Conservation (phyloP, 2,113 vertebrate genomes). For the Prunella fulvescens region DNA sequence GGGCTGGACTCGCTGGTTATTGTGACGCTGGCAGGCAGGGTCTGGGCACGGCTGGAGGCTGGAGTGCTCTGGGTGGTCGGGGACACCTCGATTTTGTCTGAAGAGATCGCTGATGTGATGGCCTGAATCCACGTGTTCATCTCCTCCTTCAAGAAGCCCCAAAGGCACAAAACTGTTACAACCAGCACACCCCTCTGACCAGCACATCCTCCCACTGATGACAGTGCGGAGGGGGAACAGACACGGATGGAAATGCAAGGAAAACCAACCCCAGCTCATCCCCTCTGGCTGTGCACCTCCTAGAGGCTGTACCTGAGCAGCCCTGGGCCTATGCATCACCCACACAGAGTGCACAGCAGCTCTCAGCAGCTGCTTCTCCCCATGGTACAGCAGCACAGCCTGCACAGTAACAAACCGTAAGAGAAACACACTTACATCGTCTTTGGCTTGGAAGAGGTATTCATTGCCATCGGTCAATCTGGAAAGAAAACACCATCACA, state of each 20-base stretch:
- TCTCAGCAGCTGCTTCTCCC: background rate
- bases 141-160: slow-evolving; percentile 84
- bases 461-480: slow-evolving; percentile 93
- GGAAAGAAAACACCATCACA: slow-evolving; percentile 43
- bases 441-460: slow-evolving; percentile 99
- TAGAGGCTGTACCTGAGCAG: background rate
- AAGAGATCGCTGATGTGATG: slow-evolving; percentile 83
- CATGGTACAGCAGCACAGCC: background rate
- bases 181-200: background rate
- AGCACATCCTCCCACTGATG: too few species aligned
- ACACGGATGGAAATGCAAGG: background rate
- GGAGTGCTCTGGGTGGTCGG: slow-evolving; percentile 90
- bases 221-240: accelerated
- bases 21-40: slow-evolving; percentile 86
- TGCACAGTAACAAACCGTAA: background rate
- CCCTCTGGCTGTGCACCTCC: background rate
- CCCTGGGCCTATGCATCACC: background rate
- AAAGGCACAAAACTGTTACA: slow-evolving; percentile 27
- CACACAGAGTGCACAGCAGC: background rate
- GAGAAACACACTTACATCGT: slow-evolving; percentile 83
- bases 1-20: slow-evolving; percentile 90
- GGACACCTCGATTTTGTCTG: slow-evolving; percentile 80
- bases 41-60: slow-evolving; percentile 89
- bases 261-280: background rate
- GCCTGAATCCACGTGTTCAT: slow-evolving; percentile 98